These are phyloP conservation scores for Nymphalis urticae DNA, from an alignment of 2,888 invertebrate genomes.

Conservation along the genomic window DNA sequence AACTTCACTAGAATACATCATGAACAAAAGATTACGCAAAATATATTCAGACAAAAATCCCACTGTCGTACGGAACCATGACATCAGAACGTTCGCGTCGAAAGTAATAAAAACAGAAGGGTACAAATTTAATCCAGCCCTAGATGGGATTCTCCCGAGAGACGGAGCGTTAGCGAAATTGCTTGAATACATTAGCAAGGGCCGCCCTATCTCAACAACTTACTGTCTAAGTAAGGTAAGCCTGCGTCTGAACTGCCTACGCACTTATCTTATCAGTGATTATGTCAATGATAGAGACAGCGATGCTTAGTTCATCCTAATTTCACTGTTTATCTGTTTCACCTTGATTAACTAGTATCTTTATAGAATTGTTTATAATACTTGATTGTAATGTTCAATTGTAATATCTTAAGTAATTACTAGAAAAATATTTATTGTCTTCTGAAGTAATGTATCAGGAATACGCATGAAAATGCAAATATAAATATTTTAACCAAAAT, in stretches of 20 bases:
- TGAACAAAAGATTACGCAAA: neutral
- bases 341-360: neutral
- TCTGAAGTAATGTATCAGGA: too few relatives aligned
- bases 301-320: conserved; percentile 9
- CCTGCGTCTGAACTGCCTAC: conserved; percentile 40
- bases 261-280: conserved; percentile 23
- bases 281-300: conserved; percentile 16
- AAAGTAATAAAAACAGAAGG: conserved; percentile 60
- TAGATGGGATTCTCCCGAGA: conserved; percentile 51
- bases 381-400: too few relatives aligned
- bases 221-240: conserved; percentile 52
- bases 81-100: conserved; percentile 35
- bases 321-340: conserved; percentile 6
- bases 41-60: neutral
- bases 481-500: too few relatives aligned
- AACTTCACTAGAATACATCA: neutral
- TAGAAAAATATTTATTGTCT: too few relatives aligned
- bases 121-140: conserved; percentile 70
- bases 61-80: neutral
- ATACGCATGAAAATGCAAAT: too few relatives aligned
- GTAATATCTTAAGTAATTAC: too few relatives aligned
- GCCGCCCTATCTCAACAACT: conserved; percentile 71
- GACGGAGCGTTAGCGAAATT: conserved; percentile 59
- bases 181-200: conserved; percentile 73
- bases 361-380: neutral